Evolutionary conservation across 1,140 invertebrate genomes (phyloP).

Genomic region (Drosophila grimshawi): DNA sequence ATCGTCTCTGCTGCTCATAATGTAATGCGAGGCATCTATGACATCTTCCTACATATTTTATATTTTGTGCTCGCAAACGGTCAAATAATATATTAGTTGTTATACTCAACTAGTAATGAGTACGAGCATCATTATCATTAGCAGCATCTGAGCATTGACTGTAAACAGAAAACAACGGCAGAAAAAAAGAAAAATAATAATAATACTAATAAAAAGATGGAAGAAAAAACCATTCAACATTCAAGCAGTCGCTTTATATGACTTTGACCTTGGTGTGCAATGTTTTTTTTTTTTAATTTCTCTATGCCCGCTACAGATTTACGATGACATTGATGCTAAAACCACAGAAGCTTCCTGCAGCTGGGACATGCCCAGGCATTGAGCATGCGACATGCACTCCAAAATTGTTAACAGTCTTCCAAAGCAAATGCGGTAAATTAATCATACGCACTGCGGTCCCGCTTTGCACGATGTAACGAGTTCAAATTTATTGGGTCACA

Average conservation of each 20-base stretch:
- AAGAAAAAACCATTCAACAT: constrained; percentile 25
- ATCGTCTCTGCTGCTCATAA: too few relatives aligned
- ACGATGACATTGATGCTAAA: constrained; percentile 58
- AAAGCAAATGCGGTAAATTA: constrained; percentile 15
- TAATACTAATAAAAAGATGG: constrained; percentile 11
- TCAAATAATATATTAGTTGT: constrained; percentile 20
- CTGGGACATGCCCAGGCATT: constrained; percentile 2
- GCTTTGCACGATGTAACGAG: neutral
- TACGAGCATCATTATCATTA: constrained; percentile 46
- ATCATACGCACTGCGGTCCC: constrained; percentile 56
- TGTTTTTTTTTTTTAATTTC: constrained; percentile 38
- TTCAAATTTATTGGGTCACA: constrained; percentile 9
- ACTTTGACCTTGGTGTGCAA: constrained; percentile 65
- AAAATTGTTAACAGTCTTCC: constrained; percentile 3
- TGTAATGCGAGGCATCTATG: too few relatives aligned
- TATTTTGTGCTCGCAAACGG: neutral
- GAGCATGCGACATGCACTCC: constrained; percentile 31
- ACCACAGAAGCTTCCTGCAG: constrained; percentile 66
- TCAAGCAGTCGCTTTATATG: constrained; percentile 26
- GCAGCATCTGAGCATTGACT: constrained; percentile 34
- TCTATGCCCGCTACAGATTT: constrained; percentile 23
- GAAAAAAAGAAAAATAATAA: constrained; percentile 22
- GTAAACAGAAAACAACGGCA: constrained; percentile 27
- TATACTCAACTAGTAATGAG: constrained; percentile 10
- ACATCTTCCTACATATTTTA: neutral